phyloP scores from a whole-genome alignment of 1,140 invertebrate species.

The Colletes gigas region DNA sequence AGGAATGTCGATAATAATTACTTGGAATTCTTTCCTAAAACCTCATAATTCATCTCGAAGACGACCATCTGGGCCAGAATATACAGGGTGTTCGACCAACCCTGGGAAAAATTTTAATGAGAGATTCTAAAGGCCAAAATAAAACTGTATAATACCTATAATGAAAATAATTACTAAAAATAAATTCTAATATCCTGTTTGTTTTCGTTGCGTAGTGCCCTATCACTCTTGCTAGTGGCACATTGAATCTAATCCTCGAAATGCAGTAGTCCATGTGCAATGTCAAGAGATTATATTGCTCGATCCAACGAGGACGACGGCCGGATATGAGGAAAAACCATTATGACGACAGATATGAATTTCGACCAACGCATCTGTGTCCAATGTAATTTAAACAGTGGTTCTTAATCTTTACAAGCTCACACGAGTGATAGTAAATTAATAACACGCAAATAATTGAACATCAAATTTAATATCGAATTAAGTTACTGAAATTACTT shows the following conservation, averaged over 20 bases:
- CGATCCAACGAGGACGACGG: conserved; percentile 26
- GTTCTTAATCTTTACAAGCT: too few relatives aligned
- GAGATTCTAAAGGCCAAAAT: too few relatives aligned
- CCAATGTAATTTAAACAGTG: too few relatives aligned
- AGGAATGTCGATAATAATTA: too few relatives aligned
- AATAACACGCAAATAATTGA: too few relatives aligned
- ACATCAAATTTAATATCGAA: too few relatives aligned
- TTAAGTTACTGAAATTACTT: neutral
- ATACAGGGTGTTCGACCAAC: too few relatives aligned
- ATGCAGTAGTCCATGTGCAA: neutral
- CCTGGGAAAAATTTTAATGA: too few relatives aligned
- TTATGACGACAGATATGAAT: neutral
- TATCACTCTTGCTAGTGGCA: conserved; percentile 27
- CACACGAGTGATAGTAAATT: too few relatives aligned
- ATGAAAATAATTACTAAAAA: too few relatives aligned
- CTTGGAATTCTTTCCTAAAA: too few relatives aligned
- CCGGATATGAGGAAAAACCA: neutral
- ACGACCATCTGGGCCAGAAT: neutral
- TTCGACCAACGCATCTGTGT: neutral
- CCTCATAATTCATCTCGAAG: neutral
- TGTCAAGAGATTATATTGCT: neutral
- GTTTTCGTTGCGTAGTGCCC: conserved; percentile 38
- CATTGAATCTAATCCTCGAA: neutral
- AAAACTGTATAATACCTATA: too few relatives aligned
- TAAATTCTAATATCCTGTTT: neutral